These are phyloP conservation scores for Nezara viridula DNA, from an alignment of 2,888 invertebrate species.

Conservation along the genomic window DNA sequence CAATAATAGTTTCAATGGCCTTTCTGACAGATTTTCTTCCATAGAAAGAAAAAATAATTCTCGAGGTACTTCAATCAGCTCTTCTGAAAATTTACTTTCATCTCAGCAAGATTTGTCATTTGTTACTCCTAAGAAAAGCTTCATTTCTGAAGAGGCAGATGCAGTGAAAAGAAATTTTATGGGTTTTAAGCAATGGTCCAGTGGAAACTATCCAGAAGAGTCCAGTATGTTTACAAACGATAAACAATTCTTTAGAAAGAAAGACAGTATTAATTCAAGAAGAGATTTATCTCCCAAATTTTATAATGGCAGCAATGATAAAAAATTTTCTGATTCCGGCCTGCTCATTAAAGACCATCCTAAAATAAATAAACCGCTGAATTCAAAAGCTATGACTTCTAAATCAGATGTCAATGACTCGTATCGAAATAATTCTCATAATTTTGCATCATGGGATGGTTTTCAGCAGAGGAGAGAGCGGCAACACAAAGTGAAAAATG, in stretches of 20 bases:
- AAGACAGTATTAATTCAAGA: not conserved
- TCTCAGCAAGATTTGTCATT: not conserved
- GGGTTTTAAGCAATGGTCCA: not conserved
- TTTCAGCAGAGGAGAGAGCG: not conserved
- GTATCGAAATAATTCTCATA: not conserved
- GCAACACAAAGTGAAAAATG: not conserved
- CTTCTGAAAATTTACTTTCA: not conserved
- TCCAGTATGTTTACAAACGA: not conserved
- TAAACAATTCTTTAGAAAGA: not conserved
- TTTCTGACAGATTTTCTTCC: not conserved
- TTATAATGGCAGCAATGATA: not conserved
- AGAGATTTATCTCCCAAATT: not conserved
- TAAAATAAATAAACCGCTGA: not conserved
- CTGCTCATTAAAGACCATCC: not conserved
- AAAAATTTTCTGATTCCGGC: not conserved
- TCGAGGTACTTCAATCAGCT: not conserved
- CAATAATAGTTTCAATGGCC: not conserved
- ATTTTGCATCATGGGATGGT: not conserved
- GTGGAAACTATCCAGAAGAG: not conserved
- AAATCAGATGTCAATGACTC: not conserved
- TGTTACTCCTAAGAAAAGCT: not conserved
- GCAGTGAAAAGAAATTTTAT: not conserved
- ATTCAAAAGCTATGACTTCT: not conserved
- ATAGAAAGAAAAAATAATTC: not conserved
- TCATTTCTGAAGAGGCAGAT: not conserved